A percentile compares a stretch with the other conserved stretches of the same genome.
Conservation (phyloP, 2,113 vertebrate genomes). For the Rhipidura dahli region DNA sequence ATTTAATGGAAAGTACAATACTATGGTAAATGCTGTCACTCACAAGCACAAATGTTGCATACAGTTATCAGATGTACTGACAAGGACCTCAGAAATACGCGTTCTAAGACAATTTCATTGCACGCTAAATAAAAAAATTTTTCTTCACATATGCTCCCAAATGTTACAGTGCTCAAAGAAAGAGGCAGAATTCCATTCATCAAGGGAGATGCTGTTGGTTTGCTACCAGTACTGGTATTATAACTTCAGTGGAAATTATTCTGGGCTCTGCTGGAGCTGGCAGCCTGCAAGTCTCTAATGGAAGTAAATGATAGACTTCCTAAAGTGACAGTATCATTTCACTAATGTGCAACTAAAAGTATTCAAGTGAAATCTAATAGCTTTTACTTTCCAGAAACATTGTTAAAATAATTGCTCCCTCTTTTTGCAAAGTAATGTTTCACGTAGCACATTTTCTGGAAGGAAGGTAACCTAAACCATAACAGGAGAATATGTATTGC, state of each 20-base stretch:
- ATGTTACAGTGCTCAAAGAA: neutral
- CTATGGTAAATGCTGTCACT: neutral
- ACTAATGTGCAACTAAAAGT: constrained; percentile 58
- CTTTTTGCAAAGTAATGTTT: constrained; percentile 44
- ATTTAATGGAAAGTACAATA: neutral
- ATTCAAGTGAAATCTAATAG: constrained; percentile 61
- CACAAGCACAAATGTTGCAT: neutral
- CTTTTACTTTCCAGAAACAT: constrained; percentile 43
- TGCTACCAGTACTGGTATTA: neutral
- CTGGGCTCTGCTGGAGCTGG: neutral
- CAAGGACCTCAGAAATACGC: neutral
- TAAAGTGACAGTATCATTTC: constrained; percentile 35
- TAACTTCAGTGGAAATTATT: neutral
- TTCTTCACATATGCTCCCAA: neutral
- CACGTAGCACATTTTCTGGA: neutral
- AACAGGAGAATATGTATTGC: neutral
- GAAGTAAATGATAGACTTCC: constrained; percentile 59
- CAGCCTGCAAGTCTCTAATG: constrained; percentile 21
- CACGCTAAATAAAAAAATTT: neutral
- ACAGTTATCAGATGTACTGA: neutral
- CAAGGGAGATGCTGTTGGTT: neutral
- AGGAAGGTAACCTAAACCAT: constrained; percentile 22
- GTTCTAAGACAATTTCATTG: neutral
- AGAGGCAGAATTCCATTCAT: neutral
- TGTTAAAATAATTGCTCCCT: constrained; percentile 64